Percentiles rank a stretch among this genome's conserved stretches.
Conservation (phyloP, 2,797 vertebrate genomes). For the Galagoides demidoff region DNA sequence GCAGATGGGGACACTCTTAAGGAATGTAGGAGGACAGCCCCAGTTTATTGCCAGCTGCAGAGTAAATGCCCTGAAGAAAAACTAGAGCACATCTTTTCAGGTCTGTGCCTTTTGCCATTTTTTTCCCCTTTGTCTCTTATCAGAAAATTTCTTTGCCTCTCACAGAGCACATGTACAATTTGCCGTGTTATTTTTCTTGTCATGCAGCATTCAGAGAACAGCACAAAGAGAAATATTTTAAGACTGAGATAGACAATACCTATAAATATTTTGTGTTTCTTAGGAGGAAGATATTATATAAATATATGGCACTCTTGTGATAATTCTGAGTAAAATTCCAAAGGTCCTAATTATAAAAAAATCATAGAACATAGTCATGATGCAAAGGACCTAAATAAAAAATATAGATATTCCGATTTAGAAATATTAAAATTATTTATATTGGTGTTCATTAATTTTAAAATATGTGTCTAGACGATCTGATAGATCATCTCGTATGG, state of each 20-base stretch:
- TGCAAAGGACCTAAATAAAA: background rate
- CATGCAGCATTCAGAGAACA: background rate
- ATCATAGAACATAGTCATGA: background rate
- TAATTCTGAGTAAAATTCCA: background rate
- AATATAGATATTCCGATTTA: background rate
- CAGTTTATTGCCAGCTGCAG: background rate
- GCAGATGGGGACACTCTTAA: background rate
- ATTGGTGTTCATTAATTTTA: slow-evolving; percentile 13
- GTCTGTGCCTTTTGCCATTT: background rate
- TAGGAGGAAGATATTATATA: background rate
- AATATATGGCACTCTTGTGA: background rate
- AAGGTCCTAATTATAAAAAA: background rate
- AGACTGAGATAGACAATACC: background rate
- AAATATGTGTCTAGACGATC: background rate
- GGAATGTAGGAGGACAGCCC: background rate
- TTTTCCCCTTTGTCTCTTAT: slow-evolving; percentile 15
- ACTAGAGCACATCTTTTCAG: background rate
- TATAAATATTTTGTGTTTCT: slow-evolving; percentile 2
- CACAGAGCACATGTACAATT: background rate
- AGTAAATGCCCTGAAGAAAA: background rate
- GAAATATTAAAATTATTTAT: slow-evolving; percentile 48
- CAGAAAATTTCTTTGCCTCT: background rate
- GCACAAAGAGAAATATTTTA: background rate
- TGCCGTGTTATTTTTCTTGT: background rate
- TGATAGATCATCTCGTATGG: background rate